Evolutionary conservation across 1,140 invertebrate genomes (phyloP).

Genomic region (Polyergus mexicanus): DNA sequence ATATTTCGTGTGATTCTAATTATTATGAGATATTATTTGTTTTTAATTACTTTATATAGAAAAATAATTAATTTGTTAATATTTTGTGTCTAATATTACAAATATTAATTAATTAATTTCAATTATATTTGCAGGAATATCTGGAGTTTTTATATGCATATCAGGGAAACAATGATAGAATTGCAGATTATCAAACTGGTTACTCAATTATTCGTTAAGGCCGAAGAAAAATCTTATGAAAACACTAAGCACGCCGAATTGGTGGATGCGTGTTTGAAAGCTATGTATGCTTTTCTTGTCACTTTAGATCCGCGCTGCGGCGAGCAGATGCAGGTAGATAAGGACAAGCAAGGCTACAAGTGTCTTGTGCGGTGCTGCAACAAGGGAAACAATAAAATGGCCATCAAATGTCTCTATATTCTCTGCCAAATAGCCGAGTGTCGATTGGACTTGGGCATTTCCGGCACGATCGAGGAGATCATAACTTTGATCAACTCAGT

Average conservation of each 20-base stretch:
- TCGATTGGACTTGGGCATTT: conserved; percentile 78
- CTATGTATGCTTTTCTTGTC: conserved; percentile 77
- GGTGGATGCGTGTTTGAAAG: conserved; percentile 81
- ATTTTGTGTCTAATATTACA: not conserved
- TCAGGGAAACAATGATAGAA: conserved; percentile 78
- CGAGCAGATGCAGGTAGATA: conserved; percentile 77
- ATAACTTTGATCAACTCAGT: conserved; percentile 70
- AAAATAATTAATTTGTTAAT: not conserved
- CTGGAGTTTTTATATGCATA: conserved; percentile 77
- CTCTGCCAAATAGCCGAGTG: conserved; percentile 80
- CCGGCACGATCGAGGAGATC: conserved; percentile 75
- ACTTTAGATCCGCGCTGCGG: conserved; percentile 68
- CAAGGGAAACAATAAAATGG: conserved; percentile 75
- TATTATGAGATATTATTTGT: not conserved
- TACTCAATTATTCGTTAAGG: conserved; percentile 74
- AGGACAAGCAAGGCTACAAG: conserved; percentile 76
- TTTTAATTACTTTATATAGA: not conserved
- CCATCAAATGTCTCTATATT: conserved; percentile 79
- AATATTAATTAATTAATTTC: not conserved
- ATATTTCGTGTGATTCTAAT: not conserved
- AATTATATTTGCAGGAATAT: conserved; percentile 78
- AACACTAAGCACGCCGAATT: conserved; percentile 73
- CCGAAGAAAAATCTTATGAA: conserved; percentile 63
- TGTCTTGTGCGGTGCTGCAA: conserved; percentile 76
- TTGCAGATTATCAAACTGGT: conserved; percentile 74